Conservation (phyloP, 2,113 vertebrate genomes). For the Balaeniceps rex region DNA sequence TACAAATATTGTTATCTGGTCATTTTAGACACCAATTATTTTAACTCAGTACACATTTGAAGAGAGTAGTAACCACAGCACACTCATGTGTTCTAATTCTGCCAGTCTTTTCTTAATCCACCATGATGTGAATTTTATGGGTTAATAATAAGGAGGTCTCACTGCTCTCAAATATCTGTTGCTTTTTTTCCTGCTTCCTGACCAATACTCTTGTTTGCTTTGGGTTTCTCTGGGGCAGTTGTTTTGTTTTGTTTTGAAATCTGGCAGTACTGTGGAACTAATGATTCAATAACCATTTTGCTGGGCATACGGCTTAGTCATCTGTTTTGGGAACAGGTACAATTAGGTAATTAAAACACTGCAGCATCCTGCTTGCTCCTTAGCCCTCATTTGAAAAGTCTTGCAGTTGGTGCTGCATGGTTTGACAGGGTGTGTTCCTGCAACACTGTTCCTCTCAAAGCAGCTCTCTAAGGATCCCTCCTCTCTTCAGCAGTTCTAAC, state of each 20-base stretch:
- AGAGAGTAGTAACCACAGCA: background rate
- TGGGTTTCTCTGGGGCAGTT: background rate
- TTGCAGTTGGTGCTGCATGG: background rate
- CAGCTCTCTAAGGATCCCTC: background rate
- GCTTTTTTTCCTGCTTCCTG: background rate
- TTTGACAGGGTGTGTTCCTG: background rate
- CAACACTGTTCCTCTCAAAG: background rate
- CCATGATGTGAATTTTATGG: background rate
- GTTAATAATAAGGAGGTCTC: background rate
- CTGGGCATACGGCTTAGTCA: background rate
- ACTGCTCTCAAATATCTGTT: background rate
- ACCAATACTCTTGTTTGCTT: background rate
- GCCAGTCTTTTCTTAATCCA: background rate
- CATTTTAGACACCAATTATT: background rate
- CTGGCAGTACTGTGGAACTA: background rate
- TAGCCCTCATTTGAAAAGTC: background rate
- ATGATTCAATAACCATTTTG: background rate
- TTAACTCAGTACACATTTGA: background rate
- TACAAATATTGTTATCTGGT: background rate
- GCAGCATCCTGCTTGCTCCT: background rate
- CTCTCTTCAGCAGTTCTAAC: background rate
- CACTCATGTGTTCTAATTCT: background rate
- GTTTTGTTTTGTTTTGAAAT: background rate
- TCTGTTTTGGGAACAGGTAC: background rate
- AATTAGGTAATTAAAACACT: background rate